phyloP scores from a whole-genome alignment of 1,140 invertebrate species.

The Drosophila teissieri region DNA sequence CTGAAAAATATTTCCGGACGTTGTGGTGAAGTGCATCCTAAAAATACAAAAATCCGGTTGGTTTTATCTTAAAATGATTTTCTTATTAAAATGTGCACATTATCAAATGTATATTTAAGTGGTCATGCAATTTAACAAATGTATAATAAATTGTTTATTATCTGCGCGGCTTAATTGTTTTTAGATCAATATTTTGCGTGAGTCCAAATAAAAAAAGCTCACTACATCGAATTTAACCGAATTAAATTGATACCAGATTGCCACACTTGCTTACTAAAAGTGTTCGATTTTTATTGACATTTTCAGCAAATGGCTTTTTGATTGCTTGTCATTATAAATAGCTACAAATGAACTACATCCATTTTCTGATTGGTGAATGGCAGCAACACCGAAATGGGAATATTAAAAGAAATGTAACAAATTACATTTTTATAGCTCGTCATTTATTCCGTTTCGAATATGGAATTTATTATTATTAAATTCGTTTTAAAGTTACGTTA shows the following conservation, averaged over 20 bases:
- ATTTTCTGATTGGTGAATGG: slow-evolving; percentile 13
- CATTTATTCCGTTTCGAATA: neutral
- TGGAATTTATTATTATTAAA: neutral
- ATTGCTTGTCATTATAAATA: slow-evolving; percentile 35
- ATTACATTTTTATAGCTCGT: neutral
- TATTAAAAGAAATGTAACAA: neutral
- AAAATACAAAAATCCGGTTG: neutral
- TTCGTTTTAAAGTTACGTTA: neutral
- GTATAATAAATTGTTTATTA: neutral
- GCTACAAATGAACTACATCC: slow-evolving; percentile 10
- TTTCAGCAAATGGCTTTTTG: slow-evolving; percentile 39
- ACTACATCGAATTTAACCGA: slow-evolving; percentile 14
- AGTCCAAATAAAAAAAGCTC: neutral
- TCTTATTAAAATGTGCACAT: neutral
- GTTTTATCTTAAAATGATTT: neutral
- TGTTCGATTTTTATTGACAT: slow-evolving; percentile 27
- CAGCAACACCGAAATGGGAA: neutral
- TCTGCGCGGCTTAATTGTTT: slow-evolving; percentile 7
- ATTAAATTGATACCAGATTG: slow-evolving; percentile 39
- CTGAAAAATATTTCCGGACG: neutral
- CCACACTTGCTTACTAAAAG: slow-evolving; percentile 1
- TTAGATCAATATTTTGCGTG: slow-evolving; percentile 11
- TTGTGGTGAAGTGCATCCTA: neutral
- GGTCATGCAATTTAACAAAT: neutral
- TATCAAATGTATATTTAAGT: slow-evolving; percentile 6